These are phyloP conservation scores for Iselma pallidipennis DNA, from an alignment of 2,888 invertebrate species.

Conservation along the genomic window DNA sequence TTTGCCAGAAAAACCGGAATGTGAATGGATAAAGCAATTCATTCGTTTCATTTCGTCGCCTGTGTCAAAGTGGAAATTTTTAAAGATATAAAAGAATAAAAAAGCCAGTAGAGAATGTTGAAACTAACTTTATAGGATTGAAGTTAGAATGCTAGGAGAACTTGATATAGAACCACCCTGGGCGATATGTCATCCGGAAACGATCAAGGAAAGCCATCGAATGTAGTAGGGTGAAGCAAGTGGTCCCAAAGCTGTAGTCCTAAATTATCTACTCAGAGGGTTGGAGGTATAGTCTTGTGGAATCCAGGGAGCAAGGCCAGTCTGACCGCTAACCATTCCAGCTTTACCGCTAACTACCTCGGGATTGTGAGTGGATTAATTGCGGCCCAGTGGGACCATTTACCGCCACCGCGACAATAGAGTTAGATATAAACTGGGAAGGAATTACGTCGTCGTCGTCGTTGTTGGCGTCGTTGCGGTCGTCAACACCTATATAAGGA, in stretches of 20 bases:
- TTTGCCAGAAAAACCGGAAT: neutral
- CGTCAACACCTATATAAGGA: conserved; percentile 50
- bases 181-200: conserved; percentile 10
- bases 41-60: conserved; percentile 9
- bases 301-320: conserved; percentile 39
- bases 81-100: neutral
- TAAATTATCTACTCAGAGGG: conserved; percentile 33
- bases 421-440: conserved; percentile 48
- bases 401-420: conserved; percentile 50
- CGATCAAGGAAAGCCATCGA: conserved; percentile 14
- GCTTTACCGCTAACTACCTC: conserved; percentile 47
- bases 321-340: conserved; percentile 49
- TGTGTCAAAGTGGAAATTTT: neutral
- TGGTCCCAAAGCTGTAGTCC: conserved; percentile 30
- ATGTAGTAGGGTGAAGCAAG: conserved; percentile 19
- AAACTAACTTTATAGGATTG: neutral
- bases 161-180: neutral
- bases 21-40: conserved; percentile 12
- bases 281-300: conserved; percentile 40
- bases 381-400: conserved; percentile 52
- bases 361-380: conserved; percentile 52
- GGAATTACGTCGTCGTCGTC: conserved; percentile 47
- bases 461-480: conserved; percentile 41
- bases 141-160: neutral
- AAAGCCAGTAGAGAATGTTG: neutral